Evolutionary conservation across 2,888 invertebrate genomes (phyloP), one percentile per base, ranked within the genome.

Genomic region (Myopa tessellatipennis): DNA sequence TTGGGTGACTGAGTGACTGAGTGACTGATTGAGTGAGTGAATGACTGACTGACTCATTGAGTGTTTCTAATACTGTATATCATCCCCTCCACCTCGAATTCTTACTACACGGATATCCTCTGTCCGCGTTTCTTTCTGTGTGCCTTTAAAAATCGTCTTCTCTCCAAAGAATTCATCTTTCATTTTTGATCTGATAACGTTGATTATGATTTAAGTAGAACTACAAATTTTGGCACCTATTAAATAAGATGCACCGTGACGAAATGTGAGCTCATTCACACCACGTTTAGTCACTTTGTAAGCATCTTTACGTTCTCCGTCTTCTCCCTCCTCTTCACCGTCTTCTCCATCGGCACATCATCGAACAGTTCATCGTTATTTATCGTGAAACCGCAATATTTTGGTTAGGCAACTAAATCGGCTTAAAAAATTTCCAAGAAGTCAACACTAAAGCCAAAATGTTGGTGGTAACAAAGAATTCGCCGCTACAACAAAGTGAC

Each of bases 401-500:
- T 45, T 45, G 45, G 7, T 65, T 2, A 65, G 10, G 38, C 65
- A 3, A 7, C 65, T 14, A 36, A 65, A 65, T 36, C 65, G 36
- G 65, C 65, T 65, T 65, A 34, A 34, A 38, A 36, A 18, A 26
- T 14, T 65, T 65, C 65, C 65, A 38, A 38, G 65, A 65, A 65
- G 36, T 38, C 65, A 12, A 65, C 14, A 61, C 10, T 8, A n/a
- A n/a, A 8, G n/a, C 61, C 26, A 61, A 26, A 26, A 26, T 10
- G 18, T 26, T 61, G 14, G 61, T 40, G 18, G 68, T 18, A 40
- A 50, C 50, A 50, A 68, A 4, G 16, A 10, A 3, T 14, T 40
- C 50, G 45, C 68, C 50, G 36, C 75, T 45, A 69, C 69, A 58
- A 75, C 75, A 75, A 75, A 75, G 75, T 75, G 75, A 75, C 75